Percentiles rank a stretch among this genome's conserved stretches.
Conservation (phyloP, 30 jellyfish, hydroid and myxozoan genomes). For the Hydra vulgaris region DNA sequence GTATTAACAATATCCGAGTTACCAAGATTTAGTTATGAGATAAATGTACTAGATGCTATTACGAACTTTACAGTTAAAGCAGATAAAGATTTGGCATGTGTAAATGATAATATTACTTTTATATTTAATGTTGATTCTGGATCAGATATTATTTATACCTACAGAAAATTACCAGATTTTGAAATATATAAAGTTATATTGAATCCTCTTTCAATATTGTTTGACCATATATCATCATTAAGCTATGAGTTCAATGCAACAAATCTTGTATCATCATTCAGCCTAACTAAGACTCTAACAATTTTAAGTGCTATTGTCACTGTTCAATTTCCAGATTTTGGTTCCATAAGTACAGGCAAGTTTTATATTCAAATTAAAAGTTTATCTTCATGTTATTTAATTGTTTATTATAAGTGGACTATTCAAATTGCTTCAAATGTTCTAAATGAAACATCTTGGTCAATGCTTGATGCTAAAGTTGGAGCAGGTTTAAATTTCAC, state of each 20-base stretch:
- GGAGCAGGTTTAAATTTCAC: background rate
- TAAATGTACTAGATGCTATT: slow-evolving; percentile 32
- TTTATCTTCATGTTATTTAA: background rate
- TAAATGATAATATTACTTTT: slow-evolving; percentile 18
- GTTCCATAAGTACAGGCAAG: background rate
- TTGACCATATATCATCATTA: background rate
- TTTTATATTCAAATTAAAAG: background rate
- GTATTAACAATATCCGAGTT: background rate
- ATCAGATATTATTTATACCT: slow-evolving; percentile 19
- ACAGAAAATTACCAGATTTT: background rate
- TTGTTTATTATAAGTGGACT: background rate
- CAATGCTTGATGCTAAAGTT: background rate
- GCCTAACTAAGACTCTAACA: background rate
- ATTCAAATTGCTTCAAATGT: background rate
- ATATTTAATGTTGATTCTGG: slow-evolving; percentile 19
- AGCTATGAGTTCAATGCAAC: background rate
- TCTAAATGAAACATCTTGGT: background rate
- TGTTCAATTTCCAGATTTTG: background rate
- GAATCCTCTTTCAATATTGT: background rate
- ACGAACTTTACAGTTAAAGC: slow-evolving; percentile 18
- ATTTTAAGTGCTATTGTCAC: background rate
- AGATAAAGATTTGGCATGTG: slow-evolving; percentile 12
- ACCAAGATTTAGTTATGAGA: background rate
- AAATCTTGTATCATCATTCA: slow-evolving; percentile 6
- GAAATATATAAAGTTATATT: background rate